A percentile compares a stretch with the other conserved stretches of the same genome.
These are phyloP conservation scores for Distichodus sexfasciatus DNA, from an alignment of 2,797 vertebrate genomes.

Conservation along the genomic window DNA sequence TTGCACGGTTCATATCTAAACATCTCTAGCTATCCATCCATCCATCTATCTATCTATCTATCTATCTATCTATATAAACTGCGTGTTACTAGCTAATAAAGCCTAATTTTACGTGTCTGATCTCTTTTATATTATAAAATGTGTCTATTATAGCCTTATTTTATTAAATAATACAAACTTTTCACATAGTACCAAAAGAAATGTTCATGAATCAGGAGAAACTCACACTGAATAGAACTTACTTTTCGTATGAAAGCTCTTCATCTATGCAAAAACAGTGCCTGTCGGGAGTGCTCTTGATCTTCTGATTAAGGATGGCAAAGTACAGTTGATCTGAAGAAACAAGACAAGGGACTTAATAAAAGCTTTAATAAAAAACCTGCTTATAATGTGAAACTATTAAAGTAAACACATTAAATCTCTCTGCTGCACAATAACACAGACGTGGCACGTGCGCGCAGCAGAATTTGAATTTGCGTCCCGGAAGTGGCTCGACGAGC, in stretches of 20 bases:
- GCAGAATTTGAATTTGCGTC: conserved; percentile 51
- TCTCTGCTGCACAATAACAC: neutral
- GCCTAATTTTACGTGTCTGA: too few species aligned
- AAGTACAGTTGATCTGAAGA: conserved; percentile 94
- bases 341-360: conserved; percentile 36
- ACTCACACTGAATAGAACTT: conserved; percentile 59
- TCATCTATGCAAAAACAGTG: conserved; percentile 97
- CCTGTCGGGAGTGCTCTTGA: conserved; percentile 83
- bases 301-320: conserved; percentile 89
- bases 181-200: too few species aligned
- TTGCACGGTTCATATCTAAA: too few species aligned
- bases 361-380: neutral
- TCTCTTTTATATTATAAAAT: too few species aligned
- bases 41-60: too few species aligned
- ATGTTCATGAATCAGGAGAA: too few species aligned
- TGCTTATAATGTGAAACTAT: neutral
- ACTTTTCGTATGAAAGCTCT: conserved; percentile 97
- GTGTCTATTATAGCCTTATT: too few species aligned
- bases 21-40: too few species aligned
- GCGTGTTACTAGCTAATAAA: too few species aligned
- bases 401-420: neutral
- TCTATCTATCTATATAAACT: too few species aligned
- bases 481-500: conserved; percentile 40
- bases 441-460: neutral
- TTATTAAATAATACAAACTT: too few species aligned